Percentiles rank a stretch among this genome's conserved stretches.
Conservation (phyloP, 1,140 invertebrate species). For the Plutomurus gul region DNA sequence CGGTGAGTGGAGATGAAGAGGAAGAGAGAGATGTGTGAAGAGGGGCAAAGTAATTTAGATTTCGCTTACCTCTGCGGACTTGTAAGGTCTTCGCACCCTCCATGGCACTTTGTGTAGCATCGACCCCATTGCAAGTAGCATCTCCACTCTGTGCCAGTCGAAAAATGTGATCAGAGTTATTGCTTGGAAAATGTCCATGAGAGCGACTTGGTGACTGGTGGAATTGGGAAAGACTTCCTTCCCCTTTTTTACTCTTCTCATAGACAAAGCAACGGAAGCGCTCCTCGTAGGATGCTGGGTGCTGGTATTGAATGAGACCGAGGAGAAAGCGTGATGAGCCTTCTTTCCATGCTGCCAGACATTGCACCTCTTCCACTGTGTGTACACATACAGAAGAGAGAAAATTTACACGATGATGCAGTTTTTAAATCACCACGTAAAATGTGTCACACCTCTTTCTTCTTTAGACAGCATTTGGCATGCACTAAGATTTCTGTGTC, state of each 20-base stretch:
- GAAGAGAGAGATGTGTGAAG: not conserved
- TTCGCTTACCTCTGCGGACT: conserved; percentile 67
- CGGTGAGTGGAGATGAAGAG: too few relatives aligned
- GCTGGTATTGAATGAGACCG: conserved; percentile 68
- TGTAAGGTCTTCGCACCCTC: conserved; percentile 77
- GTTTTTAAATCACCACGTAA: too few relatives aligned
- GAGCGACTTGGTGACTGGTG: not conserved
- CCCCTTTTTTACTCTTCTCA: conserved; percentile 62
- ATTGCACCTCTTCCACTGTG: conserved; percentile 81
- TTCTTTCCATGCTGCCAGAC: conserved; percentile 86
- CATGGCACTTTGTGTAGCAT: conserved; percentile 69
- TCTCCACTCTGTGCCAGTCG: conserved; percentile 83
- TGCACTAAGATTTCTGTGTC: not conserved
- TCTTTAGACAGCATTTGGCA: too few relatives aligned
- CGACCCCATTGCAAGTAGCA: conserved; percentile 81
- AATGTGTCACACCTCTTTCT: too few relatives aligned
- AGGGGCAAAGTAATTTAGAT: conserved; percentile 15
- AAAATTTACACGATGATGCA: too few relatives aligned
- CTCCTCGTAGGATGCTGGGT: conserved; percentile 79
- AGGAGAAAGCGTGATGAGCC: conserved; percentile 84
- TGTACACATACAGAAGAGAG: too few relatives aligned
- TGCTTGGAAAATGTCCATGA: conserved; percentile 31
- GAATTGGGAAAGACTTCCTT: not conserved
- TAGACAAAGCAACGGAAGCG: conserved; percentile 90
- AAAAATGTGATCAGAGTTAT: conserved; percentile 58